A percentile compares a stretch with the other conserved stretches of the same genome.
Evolutionary conservation across 2,888 invertebrate species (phyloP).

Genomic region (Sepiola atlantica): DNA sequence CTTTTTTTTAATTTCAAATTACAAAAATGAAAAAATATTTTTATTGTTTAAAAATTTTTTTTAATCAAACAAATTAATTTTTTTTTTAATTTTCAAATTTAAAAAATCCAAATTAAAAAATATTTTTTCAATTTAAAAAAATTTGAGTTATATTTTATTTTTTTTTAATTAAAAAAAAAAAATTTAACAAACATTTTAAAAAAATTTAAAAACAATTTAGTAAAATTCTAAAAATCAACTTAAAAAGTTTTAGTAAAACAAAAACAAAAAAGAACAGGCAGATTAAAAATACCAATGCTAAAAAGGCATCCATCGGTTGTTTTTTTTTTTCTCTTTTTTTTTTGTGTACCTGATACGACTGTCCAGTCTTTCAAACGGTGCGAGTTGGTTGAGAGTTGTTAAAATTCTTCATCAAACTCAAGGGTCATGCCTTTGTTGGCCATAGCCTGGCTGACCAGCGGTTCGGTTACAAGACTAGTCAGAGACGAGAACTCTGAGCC

Average conservation of each 20-base stretch:
- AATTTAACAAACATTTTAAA: no score
- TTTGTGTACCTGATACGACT: neutral
- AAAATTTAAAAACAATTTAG: no score
- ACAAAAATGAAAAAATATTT: no score
- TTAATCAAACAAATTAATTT: no score
- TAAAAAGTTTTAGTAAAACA: no score
- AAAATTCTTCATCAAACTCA: neutral
- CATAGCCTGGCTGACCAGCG: conserved; percentile 1
- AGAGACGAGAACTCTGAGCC: conserved; percentile 12
- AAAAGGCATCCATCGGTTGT: neutral
- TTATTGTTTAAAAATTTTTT: no score
- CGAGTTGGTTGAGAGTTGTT: neutral
- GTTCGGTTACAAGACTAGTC: neutral
- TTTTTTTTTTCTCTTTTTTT: neutral
- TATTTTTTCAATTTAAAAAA: neutral
- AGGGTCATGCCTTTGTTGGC: conserved; percentile 16
- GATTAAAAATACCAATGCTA: neutral
- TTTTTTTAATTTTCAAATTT: no score
- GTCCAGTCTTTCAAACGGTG: neutral
- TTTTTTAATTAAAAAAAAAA: neutral
- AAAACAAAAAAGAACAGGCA: neutral
- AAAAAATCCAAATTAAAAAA: neutral
- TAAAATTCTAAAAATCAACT: no score
- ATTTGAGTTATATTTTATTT: neutral
- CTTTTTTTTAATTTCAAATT: no score